Percentiles rank a stretch among this genome's conserved stretches.
phyloP scores from a whole-genome alignment of 30 jellyfish, hydroid and myxozoan genomes.

The Chrysaora quinquecirrha region DNA sequence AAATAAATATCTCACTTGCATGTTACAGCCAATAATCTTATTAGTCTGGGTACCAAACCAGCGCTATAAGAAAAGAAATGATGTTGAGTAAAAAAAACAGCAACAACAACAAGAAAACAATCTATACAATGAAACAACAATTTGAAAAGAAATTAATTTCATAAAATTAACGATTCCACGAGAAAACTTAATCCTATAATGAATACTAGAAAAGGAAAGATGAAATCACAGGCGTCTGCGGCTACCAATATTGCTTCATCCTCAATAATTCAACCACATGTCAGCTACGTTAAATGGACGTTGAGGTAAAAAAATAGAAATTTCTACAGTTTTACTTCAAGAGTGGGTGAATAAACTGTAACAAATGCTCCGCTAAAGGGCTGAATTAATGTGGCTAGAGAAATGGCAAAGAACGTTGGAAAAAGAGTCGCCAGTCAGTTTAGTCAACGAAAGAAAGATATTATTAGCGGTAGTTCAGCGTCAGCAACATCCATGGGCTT shows the following conservation, averaged over 20 bases:
- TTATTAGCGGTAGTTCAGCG: background rate
- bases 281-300: too few species aligned
- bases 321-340: too few species aligned
- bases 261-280: too few species aligned
- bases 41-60: conserved; percentile 94
- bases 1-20: too few species aligned
- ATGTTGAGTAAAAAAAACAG: background rate
- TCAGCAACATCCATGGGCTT: conserved; percentile 43
- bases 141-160: too few species aligned
- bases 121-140: too few species aligned
- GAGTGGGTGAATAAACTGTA: too few species aligned
- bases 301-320: too few species aligned
- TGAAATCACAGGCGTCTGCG: background rate
- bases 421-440: background rate
- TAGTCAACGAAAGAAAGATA: background rate
- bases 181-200: too few species aligned
- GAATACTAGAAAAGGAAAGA: background rate
- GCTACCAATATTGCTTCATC: background rate
- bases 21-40: conserved; percentile 63
- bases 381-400: background rate
- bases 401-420: background rate
- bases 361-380: too few species aligned
- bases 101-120: too few species aligned
- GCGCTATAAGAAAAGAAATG: conserved; percentile 58
- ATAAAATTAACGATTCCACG: too few species aligned